Base-by-base conservation (phyloP, 2,888 invertebrate species). In the Polydesmus complanatus region DNA sequence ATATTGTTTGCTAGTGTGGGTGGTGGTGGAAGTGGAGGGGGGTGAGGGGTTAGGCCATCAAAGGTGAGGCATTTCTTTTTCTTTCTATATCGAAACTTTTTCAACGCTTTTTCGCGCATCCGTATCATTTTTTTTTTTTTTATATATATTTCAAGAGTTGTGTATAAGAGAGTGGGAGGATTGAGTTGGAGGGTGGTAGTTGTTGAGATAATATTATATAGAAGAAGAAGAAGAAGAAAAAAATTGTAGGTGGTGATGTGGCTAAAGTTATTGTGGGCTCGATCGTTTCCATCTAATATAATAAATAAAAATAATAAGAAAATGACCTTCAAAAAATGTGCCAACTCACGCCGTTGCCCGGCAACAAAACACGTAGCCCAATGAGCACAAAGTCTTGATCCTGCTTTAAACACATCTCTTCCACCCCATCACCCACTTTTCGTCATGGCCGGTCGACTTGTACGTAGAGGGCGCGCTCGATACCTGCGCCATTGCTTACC, bases 271-370 rank as follows among this genome's bases (percentile, higher is more conserved):
- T 51, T 51, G 51, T 56, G 56, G 47, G 37, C 56, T 23, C 49
- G 11, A 49, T 56, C 37, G 14, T 14, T 37, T 37, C 37, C 37
- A 37, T 37, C 8, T 37, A 37, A 37, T 14, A 37, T 37, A 37
- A 5, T 37, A 14, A 8, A 37, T 37, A 37, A 14, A 14, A 8
- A 37, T 37, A 37, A n/a, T n/a, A n/a, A n/a, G n/a, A 14, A 37
- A 37, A 37, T 37, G 37, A 14, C 37, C 37, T 37, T 37, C 37
- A 37, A 37, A 37, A 37, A 37, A 37, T 56, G 56, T 56, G 56
- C 56, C 48, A 56, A 56, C 56, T 56, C 56, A 56, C 56, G 56
- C 48, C 56, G 56, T 56, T 56, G 56, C 56, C 56, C 56, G 26
- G 56, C 56, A 56, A 56, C 56, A 56, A 37, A 37, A 47, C 56